Percentiles rank a stretch among this genome's conserved stretches.
phyloP scores from a whole-genome alignment of 2,113 vertebrate genomes.

The Alligator sinensis region DNA sequence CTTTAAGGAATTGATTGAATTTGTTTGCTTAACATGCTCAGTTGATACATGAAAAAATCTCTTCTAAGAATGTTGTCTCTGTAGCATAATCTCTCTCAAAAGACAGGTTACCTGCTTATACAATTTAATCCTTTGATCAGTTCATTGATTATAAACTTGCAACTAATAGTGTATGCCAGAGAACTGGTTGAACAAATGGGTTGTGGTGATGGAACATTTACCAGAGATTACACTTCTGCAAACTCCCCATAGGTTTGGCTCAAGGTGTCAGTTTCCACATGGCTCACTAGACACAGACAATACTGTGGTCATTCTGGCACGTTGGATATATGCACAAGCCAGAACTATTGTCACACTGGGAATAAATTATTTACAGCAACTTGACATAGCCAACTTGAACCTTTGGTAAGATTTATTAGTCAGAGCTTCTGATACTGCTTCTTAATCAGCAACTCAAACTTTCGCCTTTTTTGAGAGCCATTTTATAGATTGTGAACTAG shows the following conservation, averaged over 20 bases:
- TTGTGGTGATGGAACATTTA: not conserved
- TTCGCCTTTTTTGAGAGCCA: not conserved
- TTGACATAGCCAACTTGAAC: not conserved
- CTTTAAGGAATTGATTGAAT: conserved; percentile 17
- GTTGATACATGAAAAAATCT: not conserved
- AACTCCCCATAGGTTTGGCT: not conserved
- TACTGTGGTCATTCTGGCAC: conserved; percentile 1
- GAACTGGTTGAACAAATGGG: not conserved
- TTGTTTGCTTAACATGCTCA: conserved; percentile 30
- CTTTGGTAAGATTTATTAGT: not conserved
- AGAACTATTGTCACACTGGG: not conserved
- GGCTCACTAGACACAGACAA: conserved; percentile 15
- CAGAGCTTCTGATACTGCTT: not conserved
- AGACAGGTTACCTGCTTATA: not conserved
- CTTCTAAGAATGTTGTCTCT: conserved; percentile 25
- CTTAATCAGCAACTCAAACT: not conserved
- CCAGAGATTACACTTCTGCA: conserved; percentile 23
- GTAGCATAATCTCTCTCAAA: not conserved
- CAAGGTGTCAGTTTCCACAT: not conserved
- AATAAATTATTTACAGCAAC: not conserved
- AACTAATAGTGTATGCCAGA: not conserved
- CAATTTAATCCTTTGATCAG: conserved; percentile 1
- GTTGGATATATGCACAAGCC: not conserved
- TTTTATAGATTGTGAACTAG: not conserved
- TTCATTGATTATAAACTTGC: not conserved